Percentiles rank a stretch among this genome's conserved stretches.
phyloP scores from a whole-genome alignment of 2,113 vertebrate genomes.

The Lonchura striata region DNA sequence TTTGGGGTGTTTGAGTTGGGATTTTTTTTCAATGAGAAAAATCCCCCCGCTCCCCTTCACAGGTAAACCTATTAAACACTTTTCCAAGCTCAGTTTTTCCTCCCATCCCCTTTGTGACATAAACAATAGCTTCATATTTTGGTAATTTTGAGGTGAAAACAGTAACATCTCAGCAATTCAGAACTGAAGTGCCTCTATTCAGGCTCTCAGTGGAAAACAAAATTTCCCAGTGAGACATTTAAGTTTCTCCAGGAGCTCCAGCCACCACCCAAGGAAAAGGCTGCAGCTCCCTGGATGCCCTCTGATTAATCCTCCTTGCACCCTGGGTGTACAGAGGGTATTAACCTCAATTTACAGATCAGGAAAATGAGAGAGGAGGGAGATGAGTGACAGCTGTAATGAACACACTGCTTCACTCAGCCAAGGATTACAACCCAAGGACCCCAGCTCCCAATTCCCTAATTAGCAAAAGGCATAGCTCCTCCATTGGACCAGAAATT shows the following conservation, averaged over 20 bases:
- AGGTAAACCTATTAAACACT: background rate
- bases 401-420: background rate
- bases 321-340: background rate
- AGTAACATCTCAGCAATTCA: background rate
- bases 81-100: background rate
- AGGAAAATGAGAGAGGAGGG: slow-evolving; percentile 10
- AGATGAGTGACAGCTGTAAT: slow-evolving; percentile 48
- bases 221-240: background rate
- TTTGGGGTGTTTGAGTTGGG: background rate
- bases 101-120: background rate
- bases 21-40: background rate
- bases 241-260: background rate
- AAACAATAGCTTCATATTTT: background rate
- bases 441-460: slow-evolving; percentile 4
- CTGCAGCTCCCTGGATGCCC: background rate
- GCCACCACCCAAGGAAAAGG: background rate
- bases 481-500: background rate
- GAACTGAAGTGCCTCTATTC: background rate
- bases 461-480: background rate
- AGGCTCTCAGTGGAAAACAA: background rate
- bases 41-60: background rate
- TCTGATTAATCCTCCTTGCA: background rate
- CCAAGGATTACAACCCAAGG: background rate
- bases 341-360: slow-evolving; percentile 44
- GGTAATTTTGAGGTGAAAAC: background rate